Conservation (phyloP, 2,797 vertebrate species). For the Bucorvus abyssinicus region DNA sequence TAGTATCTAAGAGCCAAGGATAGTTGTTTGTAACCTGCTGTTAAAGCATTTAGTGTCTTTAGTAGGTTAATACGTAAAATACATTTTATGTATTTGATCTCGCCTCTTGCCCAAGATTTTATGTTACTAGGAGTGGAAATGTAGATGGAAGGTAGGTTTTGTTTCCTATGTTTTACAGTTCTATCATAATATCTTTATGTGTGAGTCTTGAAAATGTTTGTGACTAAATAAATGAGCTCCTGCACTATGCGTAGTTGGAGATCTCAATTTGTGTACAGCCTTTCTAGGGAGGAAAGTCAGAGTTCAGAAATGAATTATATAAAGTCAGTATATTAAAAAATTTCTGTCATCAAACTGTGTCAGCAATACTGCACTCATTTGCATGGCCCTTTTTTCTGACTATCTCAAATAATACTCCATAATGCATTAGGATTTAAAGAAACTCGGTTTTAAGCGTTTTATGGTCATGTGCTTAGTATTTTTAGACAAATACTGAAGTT, state of each 20-base stretch:
- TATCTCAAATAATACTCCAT: background rate
- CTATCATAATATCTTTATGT: background rate
- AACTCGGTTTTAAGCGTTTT: slow-evolving; percentile 7
- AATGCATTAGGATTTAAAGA: slow-evolving; percentile 10
- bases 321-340: background rate
- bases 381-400: background rate
- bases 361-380: background rate
- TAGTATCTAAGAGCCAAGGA: background rate
- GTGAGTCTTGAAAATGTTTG: background rate
- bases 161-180: background rate
- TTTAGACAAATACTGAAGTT: slow-evolving; percentile 31
- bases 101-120: background rate
- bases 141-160: background rate
- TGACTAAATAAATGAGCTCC: background rate
- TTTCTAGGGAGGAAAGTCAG: background rate
- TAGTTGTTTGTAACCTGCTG: background rate
- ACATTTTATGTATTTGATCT: background rate
- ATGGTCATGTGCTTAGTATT: background rate
- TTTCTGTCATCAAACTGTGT: background rate
- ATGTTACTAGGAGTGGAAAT: background rate
- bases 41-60: background rate
- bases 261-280: background rate
- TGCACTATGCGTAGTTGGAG: background rate
- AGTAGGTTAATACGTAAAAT: background rate
- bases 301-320: background rate